Evolutionary conservation across 2,888 invertebrate species (phyloP).

Genomic region (Noctua comes): DNA sequence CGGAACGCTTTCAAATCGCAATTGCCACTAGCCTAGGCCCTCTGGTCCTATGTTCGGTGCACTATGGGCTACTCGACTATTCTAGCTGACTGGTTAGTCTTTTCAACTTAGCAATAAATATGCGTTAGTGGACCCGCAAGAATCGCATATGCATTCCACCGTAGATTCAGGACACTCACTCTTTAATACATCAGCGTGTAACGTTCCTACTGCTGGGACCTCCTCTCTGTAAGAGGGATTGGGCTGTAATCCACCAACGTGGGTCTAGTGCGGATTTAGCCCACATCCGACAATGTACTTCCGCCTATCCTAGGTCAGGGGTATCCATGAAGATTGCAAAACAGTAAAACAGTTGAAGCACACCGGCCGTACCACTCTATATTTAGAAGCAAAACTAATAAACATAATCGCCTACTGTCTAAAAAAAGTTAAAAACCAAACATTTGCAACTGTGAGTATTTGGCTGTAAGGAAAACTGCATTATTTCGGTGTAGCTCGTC

Average conservation of each 20-base stretch:
- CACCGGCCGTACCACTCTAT: neutral
- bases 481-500: neutral
- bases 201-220: neutral
- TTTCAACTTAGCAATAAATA: neutral
- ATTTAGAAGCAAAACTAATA: neutral
- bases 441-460: neutral
- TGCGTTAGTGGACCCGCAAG: neutral
- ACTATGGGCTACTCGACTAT: neutral
- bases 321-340: neutral
- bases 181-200: neutral
- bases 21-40: neutral
- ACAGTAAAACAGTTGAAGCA: neutral
- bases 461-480: neutral
- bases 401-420: neutral
- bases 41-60: neutral
- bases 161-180: neutral
- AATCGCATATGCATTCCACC: neutral
- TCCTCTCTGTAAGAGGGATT: neutral
- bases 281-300: neutral
- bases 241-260: neutral
- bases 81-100: neutral
- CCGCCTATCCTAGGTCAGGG: slow-evolving; percentile 11
- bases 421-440: too few species aligned
- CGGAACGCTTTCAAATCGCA: neutral
- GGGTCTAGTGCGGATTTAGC: neutral